These are phyloP conservation scores for Mungos mungo DNA, from an alignment of 2,113 vertebrate species.

Conservation along the genomic window DNA sequence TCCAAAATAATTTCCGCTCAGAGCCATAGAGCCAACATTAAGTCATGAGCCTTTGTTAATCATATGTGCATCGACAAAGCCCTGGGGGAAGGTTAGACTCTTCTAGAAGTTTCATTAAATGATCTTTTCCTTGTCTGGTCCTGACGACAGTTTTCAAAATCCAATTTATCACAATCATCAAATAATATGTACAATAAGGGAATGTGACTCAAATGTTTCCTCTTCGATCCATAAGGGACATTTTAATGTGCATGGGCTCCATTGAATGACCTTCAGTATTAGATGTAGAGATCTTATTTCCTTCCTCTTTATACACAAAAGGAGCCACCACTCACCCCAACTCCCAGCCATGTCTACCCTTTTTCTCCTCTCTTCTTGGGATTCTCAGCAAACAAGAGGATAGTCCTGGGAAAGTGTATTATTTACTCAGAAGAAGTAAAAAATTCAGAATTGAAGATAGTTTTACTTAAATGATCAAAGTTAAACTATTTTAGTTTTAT, in stretches of 20 bases:
- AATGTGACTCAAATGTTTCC: not conserved
- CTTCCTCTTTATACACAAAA: not conserved
- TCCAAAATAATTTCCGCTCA: not conserved
- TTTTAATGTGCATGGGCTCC: not conserved
- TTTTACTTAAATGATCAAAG: not conserved
- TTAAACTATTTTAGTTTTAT: not conserved
- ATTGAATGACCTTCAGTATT: not conserved
- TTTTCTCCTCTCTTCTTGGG: fast-evolving
- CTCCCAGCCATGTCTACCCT: not conserved
- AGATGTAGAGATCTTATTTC: not conserved
- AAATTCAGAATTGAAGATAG: not conserved
- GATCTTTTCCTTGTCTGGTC: not conserved
- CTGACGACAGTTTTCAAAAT: not conserved
- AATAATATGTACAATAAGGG: not conserved
- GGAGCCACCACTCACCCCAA: not conserved
- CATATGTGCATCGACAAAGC: not conserved
- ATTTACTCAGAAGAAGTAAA: not conserved
- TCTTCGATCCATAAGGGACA: not conserved
- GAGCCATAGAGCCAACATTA: not conserved
- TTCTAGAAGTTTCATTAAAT: not conserved
- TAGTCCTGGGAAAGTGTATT: not conserved
- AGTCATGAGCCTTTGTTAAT: not conserved
- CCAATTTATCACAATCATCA: not conserved
- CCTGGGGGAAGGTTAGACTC: not conserved
- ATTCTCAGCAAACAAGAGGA: not conserved